These are phyloP conservation scores for Amazona finschi DNA, from an alignment of 2,797 vertebrate genomes.

Conservation along the genomic window DNA sequence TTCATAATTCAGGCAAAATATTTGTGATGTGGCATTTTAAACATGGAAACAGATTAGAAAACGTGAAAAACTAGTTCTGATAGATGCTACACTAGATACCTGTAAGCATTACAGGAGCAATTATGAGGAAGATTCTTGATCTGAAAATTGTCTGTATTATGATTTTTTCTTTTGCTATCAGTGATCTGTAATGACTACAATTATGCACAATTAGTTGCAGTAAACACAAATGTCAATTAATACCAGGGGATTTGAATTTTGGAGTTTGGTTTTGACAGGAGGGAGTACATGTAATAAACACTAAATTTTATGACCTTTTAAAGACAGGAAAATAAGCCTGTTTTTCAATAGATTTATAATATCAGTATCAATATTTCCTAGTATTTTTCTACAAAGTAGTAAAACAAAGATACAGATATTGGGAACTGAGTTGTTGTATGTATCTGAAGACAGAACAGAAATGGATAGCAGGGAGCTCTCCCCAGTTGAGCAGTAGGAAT, in stretches of 20 bases:
- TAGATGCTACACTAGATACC: background rate
- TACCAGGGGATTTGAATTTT: background rate
- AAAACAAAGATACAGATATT: background rate
- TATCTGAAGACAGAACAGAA: background rate
- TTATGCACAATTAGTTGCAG: background rate
- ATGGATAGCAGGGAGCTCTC: background rate
- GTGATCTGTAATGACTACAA: background rate
- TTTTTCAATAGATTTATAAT: background rate
- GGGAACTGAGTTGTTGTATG: background rate
- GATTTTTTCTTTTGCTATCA: background rate
- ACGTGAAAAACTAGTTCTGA: background rate
- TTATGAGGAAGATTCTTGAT: background rate
- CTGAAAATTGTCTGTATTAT: constrained; percentile 19
- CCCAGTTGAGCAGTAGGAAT: background rate
- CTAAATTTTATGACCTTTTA: background rate
- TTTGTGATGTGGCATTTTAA: background rate
- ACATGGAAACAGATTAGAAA: background rate
- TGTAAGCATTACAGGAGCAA: background rate
- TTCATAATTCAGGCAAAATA: background rate
- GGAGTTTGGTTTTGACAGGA: background rate
- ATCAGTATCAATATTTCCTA: background rate
- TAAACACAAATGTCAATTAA: constrained; percentile 16
- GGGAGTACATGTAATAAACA: background rate
- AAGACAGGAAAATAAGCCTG: background rate
- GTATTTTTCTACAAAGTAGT: background rate